Conservation (phyloP, 2,888 invertebrate species). For the Parnassius mnemosyne region DNA sequence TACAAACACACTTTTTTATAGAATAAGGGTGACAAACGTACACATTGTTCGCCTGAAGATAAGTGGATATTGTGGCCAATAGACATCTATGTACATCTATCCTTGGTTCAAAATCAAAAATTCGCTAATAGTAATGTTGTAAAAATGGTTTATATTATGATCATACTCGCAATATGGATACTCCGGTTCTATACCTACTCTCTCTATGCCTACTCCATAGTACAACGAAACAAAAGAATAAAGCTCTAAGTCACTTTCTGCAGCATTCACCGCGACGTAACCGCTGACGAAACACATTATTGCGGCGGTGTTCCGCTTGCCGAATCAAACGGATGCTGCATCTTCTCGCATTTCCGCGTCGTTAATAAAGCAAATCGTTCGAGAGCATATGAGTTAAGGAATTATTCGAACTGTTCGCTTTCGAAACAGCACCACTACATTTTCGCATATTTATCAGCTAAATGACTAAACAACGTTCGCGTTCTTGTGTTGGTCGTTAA, state of each 20-base stretch:
- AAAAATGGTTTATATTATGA: no score
- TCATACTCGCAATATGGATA: no score
- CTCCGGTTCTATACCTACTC: no score
- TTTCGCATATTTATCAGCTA: slow-evolving; percentile 5
- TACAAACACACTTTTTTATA: no score
- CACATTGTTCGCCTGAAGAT: no score
- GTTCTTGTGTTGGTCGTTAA: not conserved
- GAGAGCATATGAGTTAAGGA: slow-evolving; percentile 1
- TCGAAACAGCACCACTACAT: slow-evolving; percentile 2
- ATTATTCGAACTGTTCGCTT: slow-evolving; percentile 1
- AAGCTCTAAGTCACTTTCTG: slow-evolving; percentile 4
- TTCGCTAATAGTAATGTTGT: no score
- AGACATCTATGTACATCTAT: no score
- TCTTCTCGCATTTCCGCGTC: not conserved
- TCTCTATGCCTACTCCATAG: no score
- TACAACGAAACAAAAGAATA: no score
- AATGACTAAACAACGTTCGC: not conserved
- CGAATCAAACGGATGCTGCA: not conserved
- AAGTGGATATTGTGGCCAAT: no score
- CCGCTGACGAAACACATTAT: not conserved
- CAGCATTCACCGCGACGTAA: slow-evolving; percentile 3
- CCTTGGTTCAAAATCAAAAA: no score
- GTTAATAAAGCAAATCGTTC: not conserved
- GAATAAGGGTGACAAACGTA: no score
- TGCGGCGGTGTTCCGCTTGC: slow-evolving; percentile 1